Conservation (phyloP, 2,888 invertebrate species). For the Nineta flava region DNA sequence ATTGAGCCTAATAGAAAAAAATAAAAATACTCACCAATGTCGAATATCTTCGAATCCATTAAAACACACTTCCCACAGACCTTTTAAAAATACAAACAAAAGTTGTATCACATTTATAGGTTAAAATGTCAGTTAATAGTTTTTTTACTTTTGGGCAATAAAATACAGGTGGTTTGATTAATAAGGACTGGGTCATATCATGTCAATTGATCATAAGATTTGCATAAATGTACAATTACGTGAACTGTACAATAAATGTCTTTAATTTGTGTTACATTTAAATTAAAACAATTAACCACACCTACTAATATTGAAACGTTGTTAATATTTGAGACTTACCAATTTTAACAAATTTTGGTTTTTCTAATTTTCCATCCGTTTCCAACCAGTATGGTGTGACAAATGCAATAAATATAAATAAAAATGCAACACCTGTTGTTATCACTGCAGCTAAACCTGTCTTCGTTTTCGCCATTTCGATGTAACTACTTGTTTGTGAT, state of each 20-base stretch:
- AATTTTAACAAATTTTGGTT: constrained; percentile 66
- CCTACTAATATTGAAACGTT: constrained; percentile 12
- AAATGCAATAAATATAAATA: constrained; percentile 66
- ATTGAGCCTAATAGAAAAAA: too few relatives aligned
- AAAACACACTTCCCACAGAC: constrained; percentile 92
- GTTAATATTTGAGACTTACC: constrained; percentile 39
- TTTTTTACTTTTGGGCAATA: background rate
- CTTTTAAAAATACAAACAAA: constrained; percentile 28
- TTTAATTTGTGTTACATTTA: background rate
- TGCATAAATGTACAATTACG: too few relatives aligned
- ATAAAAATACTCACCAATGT: constrained; percentile 31
- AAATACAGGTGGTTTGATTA: background rate
- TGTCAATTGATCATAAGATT: too few relatives aligned
- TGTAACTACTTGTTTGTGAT: too few relatives aligned
- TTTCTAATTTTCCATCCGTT: constrained; percentile 56
- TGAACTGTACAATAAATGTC: background rate
- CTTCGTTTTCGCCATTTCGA: constrained; percentile 43
- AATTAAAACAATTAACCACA: constrained; percentile 15
- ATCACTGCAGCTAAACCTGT: constrained; percentile 48
- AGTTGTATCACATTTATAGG: constrained; percentile 3
- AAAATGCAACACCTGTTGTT: constrained; percentile 46
- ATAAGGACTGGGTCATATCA: background rate
- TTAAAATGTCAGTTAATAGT: background rate
- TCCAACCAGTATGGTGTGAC: constrained; percentile 80
- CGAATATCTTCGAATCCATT: constrained; percentile 73